Evolutionary conservation across 2,113 vertebrate genomes (phyloP), one percentile per base, ranked within the genome.

Genomic region (Melanotaenia duboulayi): DNA sequence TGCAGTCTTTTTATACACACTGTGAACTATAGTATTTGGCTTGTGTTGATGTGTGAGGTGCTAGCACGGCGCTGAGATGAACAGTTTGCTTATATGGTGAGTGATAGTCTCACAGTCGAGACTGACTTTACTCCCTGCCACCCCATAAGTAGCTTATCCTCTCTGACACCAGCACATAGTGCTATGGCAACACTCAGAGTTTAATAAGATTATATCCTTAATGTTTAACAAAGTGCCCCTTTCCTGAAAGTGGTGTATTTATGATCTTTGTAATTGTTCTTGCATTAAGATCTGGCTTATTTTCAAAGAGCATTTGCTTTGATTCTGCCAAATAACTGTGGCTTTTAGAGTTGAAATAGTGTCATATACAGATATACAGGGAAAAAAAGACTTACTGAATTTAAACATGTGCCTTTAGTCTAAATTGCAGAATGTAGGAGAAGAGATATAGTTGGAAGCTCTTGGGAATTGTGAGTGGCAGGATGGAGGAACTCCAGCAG

Each of bases 221-320:
- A 82, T 84, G 80, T 90, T 72, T 42, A 81, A 54, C 76, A 76
- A 84, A 81, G 61, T 54, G 76, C n/a, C 75, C 73, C 74, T 4
- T 42, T 13, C 12, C 14, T 42, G 40, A 42, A 42, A 13, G 16
- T 16, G 32, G 32, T 42, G 39, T 42, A 42, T 42, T 42, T 42
- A 16, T 42, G 40, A 2, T 14, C 13, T 42, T 42, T 42, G 40
- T 2, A 3, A 13, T 16, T 16, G 12, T 16, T 42, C 13, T 16
- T 16, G 4, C 14, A 28, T 28, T 42, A 42, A 42, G 5, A 16
- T 4, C 5, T 42, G 40, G 40, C 40, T 42, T 42, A 35, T 42
- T 5, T 42, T 42, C 14, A 16, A 16, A 42, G 40, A 42, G 4
- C 40, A 42, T 42, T 42, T 42, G 40, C 40, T 42, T 42, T 42